Evolutionary conservation across 1,140 invertebrate species (phyloP), one percentile per base, ranked within the genome.

Genomic region (Zaprionus taronus): DNA sequence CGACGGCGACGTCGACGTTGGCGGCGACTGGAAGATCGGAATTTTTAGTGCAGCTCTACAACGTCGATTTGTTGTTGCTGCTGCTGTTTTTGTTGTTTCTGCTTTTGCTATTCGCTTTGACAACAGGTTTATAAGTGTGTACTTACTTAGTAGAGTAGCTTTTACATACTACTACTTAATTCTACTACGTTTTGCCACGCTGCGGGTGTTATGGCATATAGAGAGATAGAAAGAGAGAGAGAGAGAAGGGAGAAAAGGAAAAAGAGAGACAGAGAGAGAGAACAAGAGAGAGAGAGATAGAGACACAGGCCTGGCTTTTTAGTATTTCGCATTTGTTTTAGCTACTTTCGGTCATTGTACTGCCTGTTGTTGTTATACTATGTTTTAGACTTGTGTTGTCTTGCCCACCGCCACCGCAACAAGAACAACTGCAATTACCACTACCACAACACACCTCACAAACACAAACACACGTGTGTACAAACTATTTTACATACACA

Each of bases 271-370:
- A 28, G 0, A 28, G 1, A 28, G 26, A 28, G 5, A 7, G 26
- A 1, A 0, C 6, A 7, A 28, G 1, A 6, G 14, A 38, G 14
- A 38, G 5, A 44, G 38, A 5, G 15, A n/a, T 15, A 44, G 38
- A 38, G 36, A 22, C 24, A 34, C 3, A 51, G 60, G 51, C 60
- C 69, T 68, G 41, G 41, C 53, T 70, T 80, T 86, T 83, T 49
- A 73, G 79, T 60, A 75, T 72, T 38, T 38, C 56, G 71, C 63
- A 70, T 83, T 83, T 89, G 78, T 72, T 80, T 79, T 76, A 66
- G 81, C 74, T 75, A 78, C 68, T 84, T 83, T 90, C 85, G 85
- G 84, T 89, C 84, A 90, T 77, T 87, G 84, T 89, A 89, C 84
- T 84, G 72, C 68, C 61, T 72, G 44, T 53, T 65, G 65, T 41